phyloP scores from a whole-genome alignment of 2,797 vertebrate species.

The Gallinago nigripennis region DNA sequence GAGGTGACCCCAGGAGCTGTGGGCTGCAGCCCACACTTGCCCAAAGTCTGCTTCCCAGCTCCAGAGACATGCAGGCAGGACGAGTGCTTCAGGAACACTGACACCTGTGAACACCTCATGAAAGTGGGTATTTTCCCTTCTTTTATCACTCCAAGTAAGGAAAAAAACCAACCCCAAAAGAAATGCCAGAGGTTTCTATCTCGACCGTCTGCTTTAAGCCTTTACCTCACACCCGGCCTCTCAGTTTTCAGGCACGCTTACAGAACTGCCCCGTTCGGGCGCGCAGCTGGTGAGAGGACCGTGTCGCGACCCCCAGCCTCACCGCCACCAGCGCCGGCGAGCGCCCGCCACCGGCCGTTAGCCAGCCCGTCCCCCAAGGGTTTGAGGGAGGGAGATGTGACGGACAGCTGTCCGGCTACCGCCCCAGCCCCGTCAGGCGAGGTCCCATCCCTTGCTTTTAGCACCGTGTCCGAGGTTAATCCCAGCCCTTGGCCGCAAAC shows the following conservation, averaged over 20 bases:
- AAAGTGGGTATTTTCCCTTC: fast-evolving
- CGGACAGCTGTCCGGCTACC: not conserved
- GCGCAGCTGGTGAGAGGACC: not conserved
- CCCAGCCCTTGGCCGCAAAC: fast-evolving
- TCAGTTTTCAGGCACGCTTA: fast-evolving
- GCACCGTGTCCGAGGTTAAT: fast-evolving
- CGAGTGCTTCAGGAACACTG: not conserved
- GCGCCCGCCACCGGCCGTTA: too few species aligned
- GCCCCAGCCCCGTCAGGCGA: fast-evolving
- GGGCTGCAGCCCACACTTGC: fast-evolving
- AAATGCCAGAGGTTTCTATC: fast-evolving
- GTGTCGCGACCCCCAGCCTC: too few species aligned
- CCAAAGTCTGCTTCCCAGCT: not conserved
- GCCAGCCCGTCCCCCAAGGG: not conserved
- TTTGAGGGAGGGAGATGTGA: not conserved
- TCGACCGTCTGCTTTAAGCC: not conserved
- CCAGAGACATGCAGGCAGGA: fast-evolving
- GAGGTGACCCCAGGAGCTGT: fast-evolving
- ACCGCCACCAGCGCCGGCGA: not conserved
- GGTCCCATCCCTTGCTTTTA: not conserved
- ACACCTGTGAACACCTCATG: fast-evolving
- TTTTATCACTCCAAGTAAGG: too few species aligned
- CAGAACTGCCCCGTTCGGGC: too few species aligned
- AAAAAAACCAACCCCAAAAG: not conserved
- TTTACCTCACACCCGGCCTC: fast-evolving